Evolutionary conservation across 2,888 invertebrate genomes (phyloP), one percentile per base, ranked within the genome.

Genomic region (Liodrosophila aerea): DNA sequence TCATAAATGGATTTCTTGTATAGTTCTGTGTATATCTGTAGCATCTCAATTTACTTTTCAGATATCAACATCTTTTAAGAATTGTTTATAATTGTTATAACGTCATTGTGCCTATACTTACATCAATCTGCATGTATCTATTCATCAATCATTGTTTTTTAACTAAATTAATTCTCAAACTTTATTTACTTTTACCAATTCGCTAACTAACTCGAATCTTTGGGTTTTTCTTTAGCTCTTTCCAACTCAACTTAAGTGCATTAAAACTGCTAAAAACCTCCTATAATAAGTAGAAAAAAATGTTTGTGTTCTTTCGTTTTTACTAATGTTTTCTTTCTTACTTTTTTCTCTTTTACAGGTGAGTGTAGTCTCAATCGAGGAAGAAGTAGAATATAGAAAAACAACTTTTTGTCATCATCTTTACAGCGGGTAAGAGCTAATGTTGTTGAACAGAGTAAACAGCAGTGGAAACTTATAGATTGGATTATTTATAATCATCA

Each of bases 341-440:
- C 46, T 40, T 29, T 7, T 11, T 5, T 56, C 29, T 51, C 64
- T 57, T 40, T 78, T 78, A 65, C 80, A 78, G 77, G 77, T 83
- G 73, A 78, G 83, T 78, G 64, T 62, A 53, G 58, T 49, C 50
- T 27, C 43, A 41, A 33, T 29, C 27, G 22, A 16, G 34, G 9
- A 44, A n/a, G 27, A 29, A n/a, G n/a, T n/a, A n/a, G n/a, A 9
- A 37, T 37, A 7, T 12, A 15, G 7, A 27, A 27, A 7, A 39
- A 39, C 27, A 37, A 8, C 9, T 39, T 4, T 30, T 45, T 51
- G 4, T 44, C 43, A 18, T 31, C 27, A 29, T 39, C 18, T 40
- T 27, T 12, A 2, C n/a, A n/a, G n/a, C 22, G 50, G 61, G 53
- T 57, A 58, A 57, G 53, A n/a, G n/a, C n/a, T n/a, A n/a, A n/a